A percentile compares a stretch with the other conserved stretches of the same genome.
These are phyloP conservation scores for Halisarca cf. caerulea DNA, from an alignment of 37 sponge, comb jelly and placozoan species.

Conservation along the genomic window DNA sequence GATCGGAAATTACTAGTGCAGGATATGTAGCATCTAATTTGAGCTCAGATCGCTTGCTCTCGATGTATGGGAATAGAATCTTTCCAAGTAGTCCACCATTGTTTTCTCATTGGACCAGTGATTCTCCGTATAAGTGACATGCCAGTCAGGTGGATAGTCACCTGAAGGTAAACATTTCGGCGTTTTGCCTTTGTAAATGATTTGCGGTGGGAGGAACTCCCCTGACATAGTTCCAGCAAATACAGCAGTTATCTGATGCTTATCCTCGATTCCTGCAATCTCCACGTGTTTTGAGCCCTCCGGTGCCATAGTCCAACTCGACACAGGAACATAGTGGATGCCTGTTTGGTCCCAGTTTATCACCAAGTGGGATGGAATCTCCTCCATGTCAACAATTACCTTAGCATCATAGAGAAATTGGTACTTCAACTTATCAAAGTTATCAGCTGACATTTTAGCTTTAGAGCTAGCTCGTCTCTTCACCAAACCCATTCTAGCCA, in stretches of 20 bases:
- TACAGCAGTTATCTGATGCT: constrained; percentile 65
- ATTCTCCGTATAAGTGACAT: background rate
- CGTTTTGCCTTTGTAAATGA: constrained; percentile 59
- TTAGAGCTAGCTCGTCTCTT: constrained; percentile 51
- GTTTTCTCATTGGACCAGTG: constrained; percentile 30
- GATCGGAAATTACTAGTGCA: constrained; percentile 8
- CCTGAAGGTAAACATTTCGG: constrained; percentile 30
- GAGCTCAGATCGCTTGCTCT: background rate
- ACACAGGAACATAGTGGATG: constrained; percentile 54
- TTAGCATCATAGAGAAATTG: constrained; percentile 51
- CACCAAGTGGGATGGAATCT: constrained; percentile 56
- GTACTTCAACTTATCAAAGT: constrained; percentile 37
- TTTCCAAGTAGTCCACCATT: constrained; percentile 11
- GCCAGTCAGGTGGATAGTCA: constrained; percentile 60
- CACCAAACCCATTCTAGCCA: constrained; percentile 62
- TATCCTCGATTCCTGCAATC: constrained; percentile 56
- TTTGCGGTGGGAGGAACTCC: constrained; percentile 53
- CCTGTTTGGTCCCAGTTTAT: constrained; percentile 75
- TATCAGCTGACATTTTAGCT: constrained; percentile 43
- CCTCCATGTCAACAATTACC: constrained; percentile 56
- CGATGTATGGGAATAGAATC: background rate
- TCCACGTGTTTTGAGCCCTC: constrained; percentile 50
- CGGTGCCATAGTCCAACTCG: constrained; percentile 54
- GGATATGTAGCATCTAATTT: background rate
- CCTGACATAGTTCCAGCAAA: constrained; percentile 47